Conservation (phyloP, 1,140 invertebrate species). For the Meteorus sp. region DNA sequence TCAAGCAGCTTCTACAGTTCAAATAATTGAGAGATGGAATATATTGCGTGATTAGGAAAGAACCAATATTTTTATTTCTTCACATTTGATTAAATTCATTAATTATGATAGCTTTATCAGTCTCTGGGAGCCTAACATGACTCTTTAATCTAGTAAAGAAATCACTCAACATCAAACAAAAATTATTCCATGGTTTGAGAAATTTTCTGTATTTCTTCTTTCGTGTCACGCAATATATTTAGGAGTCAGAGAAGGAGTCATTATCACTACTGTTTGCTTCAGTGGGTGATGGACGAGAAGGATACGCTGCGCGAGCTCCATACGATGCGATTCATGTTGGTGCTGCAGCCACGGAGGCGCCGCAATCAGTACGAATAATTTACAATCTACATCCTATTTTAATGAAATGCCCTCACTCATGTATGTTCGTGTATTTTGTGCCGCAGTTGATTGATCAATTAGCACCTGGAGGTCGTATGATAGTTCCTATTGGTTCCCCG, state of each 20-base stretch:
- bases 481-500: conserved; percentile 88
- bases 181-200: no score
- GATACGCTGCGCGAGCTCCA: conserved; percentile 72
- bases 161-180: no score
- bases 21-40: no score
- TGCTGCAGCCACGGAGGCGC: conserved; percentile 80
- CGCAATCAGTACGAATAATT: conserved; percentile 65
- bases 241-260: no score
- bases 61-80: neutral
- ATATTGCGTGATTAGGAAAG: no score
- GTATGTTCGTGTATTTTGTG: conserved; percentile 4
- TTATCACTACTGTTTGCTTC: no score
- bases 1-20: no score
- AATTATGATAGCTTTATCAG: no score
- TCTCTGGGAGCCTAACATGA: no score
- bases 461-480: conserved; percentile 82
- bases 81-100: conserved; percentile 3
- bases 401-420: neutral
- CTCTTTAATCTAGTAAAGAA: no score
- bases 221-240: no score
- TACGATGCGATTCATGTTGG: conserved; percentile 95
- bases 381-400: neutral
- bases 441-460: conserved; percentile 70
- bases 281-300: conserved; percentile 84
- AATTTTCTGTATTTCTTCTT: no score